These are phyloP conservation scores for Parasteatoda lunata DNA, from an alignment of 2,888 invertebrate species.

Conservation along the genomic window DNA sequence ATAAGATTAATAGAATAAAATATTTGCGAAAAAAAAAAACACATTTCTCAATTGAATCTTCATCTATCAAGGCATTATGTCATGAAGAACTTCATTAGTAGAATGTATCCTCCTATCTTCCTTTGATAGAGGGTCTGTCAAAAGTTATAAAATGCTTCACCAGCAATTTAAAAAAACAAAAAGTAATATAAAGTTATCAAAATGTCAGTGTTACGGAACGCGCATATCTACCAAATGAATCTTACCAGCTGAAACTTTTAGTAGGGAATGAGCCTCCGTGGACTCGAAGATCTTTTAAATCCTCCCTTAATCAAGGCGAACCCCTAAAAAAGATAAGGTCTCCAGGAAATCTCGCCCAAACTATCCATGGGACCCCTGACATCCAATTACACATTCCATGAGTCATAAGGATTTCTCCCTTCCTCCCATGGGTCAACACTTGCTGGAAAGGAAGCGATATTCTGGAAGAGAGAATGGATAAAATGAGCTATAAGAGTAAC, in stretches of 20 bases:
- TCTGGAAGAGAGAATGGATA: neutral
- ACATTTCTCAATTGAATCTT: too few relatives aligned
- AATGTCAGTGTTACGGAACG: neutral
- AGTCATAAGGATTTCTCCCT: conserved; percentile 45
- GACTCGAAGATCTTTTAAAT: conserved; percentile 28
- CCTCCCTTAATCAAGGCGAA: conserved; percentile 48
- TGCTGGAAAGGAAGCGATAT: conserved; percentile 17
- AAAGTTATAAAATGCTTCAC: neutral
- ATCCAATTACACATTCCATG: conserved; percentile 67
- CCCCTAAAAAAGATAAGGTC: conserved; percentile 46
- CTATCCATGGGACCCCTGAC: conserved; percentile 61
- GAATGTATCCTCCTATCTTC: neutral
- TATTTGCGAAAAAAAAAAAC: too few relatives aligned
- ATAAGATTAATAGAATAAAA: too few relatives aligned
- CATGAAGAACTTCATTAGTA: too few relatives aligned
- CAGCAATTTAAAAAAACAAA: neutral
- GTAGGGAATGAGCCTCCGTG: conserved; percentile 15
- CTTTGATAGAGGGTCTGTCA: neutral
- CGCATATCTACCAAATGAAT: neutral
- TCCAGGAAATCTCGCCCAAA: conserved; percentile 50
- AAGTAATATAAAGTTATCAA: neutral
- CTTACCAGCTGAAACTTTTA: neutral
- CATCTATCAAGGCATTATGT: too few relatives aligned
- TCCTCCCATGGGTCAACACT: conserved; percentile 64
- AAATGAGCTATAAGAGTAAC: conserved; percentile 20